Evolutionary conservation across 92 coral and sea anemone species (phyloP), one percentile per base, ranked within the genome.

Genomic region (Metridium senile): DNA sequence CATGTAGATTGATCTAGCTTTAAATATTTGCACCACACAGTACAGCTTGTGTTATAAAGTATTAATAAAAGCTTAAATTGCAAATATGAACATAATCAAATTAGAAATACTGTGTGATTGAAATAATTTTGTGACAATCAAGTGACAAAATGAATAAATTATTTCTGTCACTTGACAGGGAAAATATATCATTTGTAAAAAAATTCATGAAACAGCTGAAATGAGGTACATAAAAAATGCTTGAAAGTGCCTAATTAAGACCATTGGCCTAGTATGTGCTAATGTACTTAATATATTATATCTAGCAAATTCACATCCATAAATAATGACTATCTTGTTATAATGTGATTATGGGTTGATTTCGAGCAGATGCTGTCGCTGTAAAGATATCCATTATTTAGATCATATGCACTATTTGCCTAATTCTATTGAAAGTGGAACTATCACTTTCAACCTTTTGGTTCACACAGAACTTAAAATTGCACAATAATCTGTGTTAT

Each of bases 301-400:
- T 29, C 69, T 63, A 28, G 69, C n/a, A 62, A 73, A 73, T 73
- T 16, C 78, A 58, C 78, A 63, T 63, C 0, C 68, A 73, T 73
- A 32, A 73, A 73, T 73, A 26, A 58, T 73, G 49, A 73, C 47
- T 58, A 26, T 25, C 69, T 28, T 22, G 66, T 59, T 54, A 49
- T 56, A 73, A 57, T 33, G 32, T 26, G 56, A 58, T 73, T 58
- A 73, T 72, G 56, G 65, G 58, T 34, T 73, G 31, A 33, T 62
- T 73, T 33, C 26, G 28, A 31, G 1, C 49, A 35, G 22, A 73
- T 57, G 32, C 31, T 26, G 33, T 70, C 26, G 39, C 68, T 57
- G 56, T 68, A 35, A 26, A 39, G 26, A 73, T 22, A 73, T 73
- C 11, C 19, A 73, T 73, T 58, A 73, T 73, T 73, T 21, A 73